phyloP scores from a whole-genome alignment of 2,797 vertebrate genomes.

The Uromys caudimaculatus region DNA sequence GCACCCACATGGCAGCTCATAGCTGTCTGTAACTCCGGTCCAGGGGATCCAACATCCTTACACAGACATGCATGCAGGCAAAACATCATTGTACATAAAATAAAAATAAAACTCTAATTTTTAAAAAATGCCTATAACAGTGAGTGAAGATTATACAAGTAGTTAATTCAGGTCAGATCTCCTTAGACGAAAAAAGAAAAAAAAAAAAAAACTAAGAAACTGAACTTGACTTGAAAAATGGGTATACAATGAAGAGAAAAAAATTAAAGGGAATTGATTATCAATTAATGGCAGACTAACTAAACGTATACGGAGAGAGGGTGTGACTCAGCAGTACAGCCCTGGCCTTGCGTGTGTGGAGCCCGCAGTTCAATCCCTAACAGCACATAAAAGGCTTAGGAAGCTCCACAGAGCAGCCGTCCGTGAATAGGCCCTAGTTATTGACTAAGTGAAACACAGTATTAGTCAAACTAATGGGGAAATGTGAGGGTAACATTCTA shows the following conservation, averaged over 20 bases:
- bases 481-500: background rate
- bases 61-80: background rate
- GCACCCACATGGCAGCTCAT: background rate
- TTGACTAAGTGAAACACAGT: background rate
- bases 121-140: background rate
- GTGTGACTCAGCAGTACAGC: background rate
- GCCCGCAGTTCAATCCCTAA: background rate
- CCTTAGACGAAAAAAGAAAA: background rate
- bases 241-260: conserved; percentile 21
- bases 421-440: background rate
- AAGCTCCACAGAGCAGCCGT: background rate
- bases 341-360: background rate
- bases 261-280: background rate
- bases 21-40: background rate
- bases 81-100: background rate
- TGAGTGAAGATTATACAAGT: conserved; percentile 2
- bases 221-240: background rate
- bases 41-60: background rate
- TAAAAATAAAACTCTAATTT: background rate
- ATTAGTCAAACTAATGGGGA: background rate
- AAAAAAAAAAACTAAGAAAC: background rate
- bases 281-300: background rate
- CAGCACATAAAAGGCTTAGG: no score
- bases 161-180: background rate
- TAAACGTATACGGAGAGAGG: background rate